Conservation (phyloP, 2,797 vertebrate species). For the Periophthalmus magnuspinnatus region DNA sequence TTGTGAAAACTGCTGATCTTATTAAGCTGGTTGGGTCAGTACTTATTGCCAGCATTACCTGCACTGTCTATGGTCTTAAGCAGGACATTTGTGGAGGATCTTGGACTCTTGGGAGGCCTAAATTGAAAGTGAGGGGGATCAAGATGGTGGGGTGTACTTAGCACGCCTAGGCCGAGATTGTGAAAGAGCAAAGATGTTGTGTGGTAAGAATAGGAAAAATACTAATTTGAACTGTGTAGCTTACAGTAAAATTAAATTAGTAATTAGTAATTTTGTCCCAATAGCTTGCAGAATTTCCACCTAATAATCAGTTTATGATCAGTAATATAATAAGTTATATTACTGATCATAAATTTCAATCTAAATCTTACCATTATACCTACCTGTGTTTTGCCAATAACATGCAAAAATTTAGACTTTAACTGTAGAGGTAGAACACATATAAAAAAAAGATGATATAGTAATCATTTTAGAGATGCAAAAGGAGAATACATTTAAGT, state of each 20-base stretch:
- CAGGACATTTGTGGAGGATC: slow-evolving; percentile 10
- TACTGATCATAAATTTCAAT: no score
- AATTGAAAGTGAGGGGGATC: background rate
- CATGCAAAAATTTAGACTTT: no score
- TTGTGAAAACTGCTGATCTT: slow-evolving; percentile 34
- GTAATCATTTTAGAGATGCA: background rate
- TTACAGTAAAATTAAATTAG: background rate
- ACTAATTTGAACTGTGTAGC: background rate
- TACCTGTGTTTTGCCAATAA: no score
- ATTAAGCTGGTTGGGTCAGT: slow-evolving; percentile 25
- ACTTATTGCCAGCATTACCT: slow-evolving; percentile 7
- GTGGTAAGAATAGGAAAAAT: no score
- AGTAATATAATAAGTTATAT: no score
- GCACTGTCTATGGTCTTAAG: slow-evolving; percentile 3
- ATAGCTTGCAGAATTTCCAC: no score
- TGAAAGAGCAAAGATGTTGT: no score
- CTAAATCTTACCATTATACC: no score
- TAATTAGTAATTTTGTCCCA: no score
- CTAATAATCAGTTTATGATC: no score
- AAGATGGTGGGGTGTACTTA: background rate
- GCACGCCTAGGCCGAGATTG: background rate
- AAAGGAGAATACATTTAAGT: no score
- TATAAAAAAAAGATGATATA: background rate
- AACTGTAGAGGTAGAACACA: no score
- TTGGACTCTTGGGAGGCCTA: background rate